Base-by-base conservation (phyloP, 37 sponge, comb jelly and placozoan species). In the Agelas oroides region DNA sequence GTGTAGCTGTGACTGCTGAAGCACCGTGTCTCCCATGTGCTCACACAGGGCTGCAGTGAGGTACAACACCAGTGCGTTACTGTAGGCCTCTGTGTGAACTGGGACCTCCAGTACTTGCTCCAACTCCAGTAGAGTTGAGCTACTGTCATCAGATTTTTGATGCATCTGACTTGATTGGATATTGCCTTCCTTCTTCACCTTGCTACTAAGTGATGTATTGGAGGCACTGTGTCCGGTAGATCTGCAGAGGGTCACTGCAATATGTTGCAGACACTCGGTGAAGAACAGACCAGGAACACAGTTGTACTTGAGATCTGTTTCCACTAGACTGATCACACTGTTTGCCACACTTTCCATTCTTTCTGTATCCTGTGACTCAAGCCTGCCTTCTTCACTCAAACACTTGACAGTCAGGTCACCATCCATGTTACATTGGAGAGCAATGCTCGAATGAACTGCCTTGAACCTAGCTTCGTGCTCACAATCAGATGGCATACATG, bases 31-130 rank as follows among this genome's bases (percentile, higher is more conserved):
- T 6, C 60, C 53, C 54, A 66, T 60, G 33, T 72, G 28, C 56
- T 92, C 84, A 74, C 88, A 92, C 34, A 92, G 66, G 25, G 82
- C 65, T 53, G 92, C 92, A 20, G 69, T 34, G 24, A 79, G 25
- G 33, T 87, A 92, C 6, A 92, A 70, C 19, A 57, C 70, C 62
- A 65, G 30, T 30, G 88, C 33, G 18, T 30, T n/a, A 56, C 25
- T 36, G 58, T 37, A 70, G 8, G 71, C 25, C 53, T 75, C 75
- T 36, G 67, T 30, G 19, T 54, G 37, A 67, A 19, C 17, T 17
- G 30, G 20, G 25, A 13, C 27, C 25, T 23, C 62, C 54, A 61
- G 1, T 19, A 16, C 27, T 25, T 33, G 20, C 33, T 87, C 88
- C 31, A 59, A 35, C 1, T 80, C 82, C 31, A 87, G 64, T 5